phyloP scores from a whole-genome alignment of 2,797 vertebrate species.

The Taenioides sp. region DNA sequence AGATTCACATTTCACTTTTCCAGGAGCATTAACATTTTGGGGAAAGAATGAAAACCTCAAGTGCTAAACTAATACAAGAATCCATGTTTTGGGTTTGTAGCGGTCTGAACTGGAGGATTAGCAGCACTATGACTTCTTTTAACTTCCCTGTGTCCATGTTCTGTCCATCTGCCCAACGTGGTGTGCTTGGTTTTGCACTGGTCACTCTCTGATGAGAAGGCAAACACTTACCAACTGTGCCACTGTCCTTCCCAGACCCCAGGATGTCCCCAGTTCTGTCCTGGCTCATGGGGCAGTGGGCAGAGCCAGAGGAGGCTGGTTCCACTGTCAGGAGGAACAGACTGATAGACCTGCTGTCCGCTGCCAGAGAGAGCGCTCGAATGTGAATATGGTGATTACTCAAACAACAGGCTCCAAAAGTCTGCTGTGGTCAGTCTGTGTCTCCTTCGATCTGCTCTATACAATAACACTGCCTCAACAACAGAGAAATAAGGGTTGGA shows the following conservation, averaged over 20 bases:
- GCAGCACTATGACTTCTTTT: too few species aligned
- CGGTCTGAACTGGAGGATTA: too few species aligned
- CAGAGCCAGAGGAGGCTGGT: not conserved
- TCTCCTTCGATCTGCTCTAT: not conserved
- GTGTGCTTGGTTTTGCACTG: too few species aligned
- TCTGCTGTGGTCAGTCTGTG: slow-evolving; percentile 13
- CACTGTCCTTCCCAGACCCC: not conserved
- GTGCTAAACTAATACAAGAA: too few species aligned
- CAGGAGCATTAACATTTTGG: too few species aligned
- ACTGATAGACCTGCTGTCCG: slow-evolving; percentile 30
- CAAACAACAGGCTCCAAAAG: slow-evolving; percentile 34
- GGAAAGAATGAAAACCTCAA: too few species aligned
- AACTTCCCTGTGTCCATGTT: too few species aligned
- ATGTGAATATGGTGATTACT: slow-evolving; percentile 61
- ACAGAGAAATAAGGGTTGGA: not conserved
- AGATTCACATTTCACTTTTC: not conserved
- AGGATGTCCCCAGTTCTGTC: not conserved
- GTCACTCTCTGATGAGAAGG: too few species aligned
- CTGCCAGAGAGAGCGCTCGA: slow-evolving; percentile 54
- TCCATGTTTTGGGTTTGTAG: too few species aligned
- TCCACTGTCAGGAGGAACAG: not conserved
- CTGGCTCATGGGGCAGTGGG: not conserved
- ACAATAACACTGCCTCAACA: not conserved
- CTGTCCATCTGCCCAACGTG: too few species aligned
- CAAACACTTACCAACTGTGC: not conserved